These are phyloP conservation scores for Phymatocera aterrima DNA, from an alignment of 2,888 invertebrate genomes.

Conservation along the genomic window DNA sequence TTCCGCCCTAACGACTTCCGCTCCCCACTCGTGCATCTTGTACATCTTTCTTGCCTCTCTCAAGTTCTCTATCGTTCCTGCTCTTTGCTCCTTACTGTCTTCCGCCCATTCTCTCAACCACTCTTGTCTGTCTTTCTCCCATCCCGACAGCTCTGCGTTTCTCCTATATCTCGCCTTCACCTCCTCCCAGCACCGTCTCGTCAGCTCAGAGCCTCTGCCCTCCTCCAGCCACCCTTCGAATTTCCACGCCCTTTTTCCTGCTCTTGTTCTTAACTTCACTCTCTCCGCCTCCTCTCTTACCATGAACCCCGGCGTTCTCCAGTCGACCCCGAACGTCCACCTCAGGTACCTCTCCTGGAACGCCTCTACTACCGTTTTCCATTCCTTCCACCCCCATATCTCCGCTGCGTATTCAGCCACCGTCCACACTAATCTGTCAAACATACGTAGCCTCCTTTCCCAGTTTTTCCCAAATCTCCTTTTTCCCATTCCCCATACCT, in stretches of 20 bases:
- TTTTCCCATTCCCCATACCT: conserved; percentile 42
- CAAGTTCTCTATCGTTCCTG: too few relatives aligned
- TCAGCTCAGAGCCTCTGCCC: background rate
- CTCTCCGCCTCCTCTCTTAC: conserved; percentile 43
- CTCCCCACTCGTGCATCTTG: too few relatives aligned
- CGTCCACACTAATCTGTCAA: conserved; percentile 33
- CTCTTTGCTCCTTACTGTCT: too few relatives aligned
- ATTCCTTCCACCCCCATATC: conserved; percentile 44
- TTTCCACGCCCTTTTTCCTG: background rate
- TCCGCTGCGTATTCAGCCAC: conserved; percentile 40
- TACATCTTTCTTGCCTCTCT: too few relatives aligned
- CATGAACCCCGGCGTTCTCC: conserved; percentile 32
- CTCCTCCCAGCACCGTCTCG: conserved; percentile 5
- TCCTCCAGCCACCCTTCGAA: background rate
- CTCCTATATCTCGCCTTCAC: too few relatives aligned
- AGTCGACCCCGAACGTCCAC: conserved; percentile 44
- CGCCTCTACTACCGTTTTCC: conserved; percentile 25
- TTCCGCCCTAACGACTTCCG: too few relatives aligned
- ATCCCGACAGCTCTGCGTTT: background rate
- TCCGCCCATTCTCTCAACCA: too few relatives aligned
- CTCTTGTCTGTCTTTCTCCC: conserved; percentile 43
- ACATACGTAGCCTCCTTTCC: conserved; percentile 33
- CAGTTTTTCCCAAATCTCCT: conserved; percentile 36
- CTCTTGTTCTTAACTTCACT: conserved; percentile 29
- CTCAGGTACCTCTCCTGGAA: conserved; percentile 35